Percentiles rank a stretch among this genome's conserved stretches.
phyloP scores from a whole-genome alignment of 2,888 invertebrate genomes.

The Nemotelus nigrinus region DNA sequence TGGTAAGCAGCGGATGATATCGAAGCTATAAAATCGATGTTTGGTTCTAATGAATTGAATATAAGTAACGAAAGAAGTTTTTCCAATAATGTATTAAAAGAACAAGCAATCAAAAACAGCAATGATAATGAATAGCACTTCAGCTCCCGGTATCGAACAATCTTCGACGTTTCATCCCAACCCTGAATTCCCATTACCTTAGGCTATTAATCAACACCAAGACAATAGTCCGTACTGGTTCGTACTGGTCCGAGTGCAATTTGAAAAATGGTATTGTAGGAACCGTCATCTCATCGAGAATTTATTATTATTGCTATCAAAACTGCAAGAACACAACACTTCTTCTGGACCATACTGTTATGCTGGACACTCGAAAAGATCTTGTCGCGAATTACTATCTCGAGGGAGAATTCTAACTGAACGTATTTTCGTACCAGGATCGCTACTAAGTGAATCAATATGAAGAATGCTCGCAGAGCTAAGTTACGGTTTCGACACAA shows the following conservation, averaged over 20 bases:
- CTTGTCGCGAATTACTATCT: constrained; percentile 27
- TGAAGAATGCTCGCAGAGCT: background rate
- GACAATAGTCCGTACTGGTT: constrained; percentile 16
- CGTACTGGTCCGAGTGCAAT: background rate
- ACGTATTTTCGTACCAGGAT: background rate
- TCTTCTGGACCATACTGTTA: background rate
- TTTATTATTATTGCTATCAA: constrained; percentile 38
- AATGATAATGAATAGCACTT: background rate
- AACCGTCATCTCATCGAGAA: constrained; percentile 18
- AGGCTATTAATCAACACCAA: constrained; percentile 2
- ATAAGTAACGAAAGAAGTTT: background rate
- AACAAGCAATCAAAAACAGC: background rate
- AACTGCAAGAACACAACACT: constrained; percentile 5
- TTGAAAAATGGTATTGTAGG: constrained; percentile 14
- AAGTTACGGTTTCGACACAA: background rate
- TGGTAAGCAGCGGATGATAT: background rate
- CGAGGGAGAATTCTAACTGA: background rate
- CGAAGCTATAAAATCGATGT: background rate
- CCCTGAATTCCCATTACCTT: background rate
- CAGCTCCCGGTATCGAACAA: background rate
- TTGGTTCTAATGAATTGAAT: background rate
- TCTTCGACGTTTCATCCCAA: background rate
- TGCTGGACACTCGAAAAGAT: background rate
- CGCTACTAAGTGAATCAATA: background rate
- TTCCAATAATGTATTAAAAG: background rate